Evolutionary conservation across 2,113 vertebrate species (phyloP), one percentile per base, ranked within the genome.

Genomic region (Ibidorhyncha struthersii): DNA sequence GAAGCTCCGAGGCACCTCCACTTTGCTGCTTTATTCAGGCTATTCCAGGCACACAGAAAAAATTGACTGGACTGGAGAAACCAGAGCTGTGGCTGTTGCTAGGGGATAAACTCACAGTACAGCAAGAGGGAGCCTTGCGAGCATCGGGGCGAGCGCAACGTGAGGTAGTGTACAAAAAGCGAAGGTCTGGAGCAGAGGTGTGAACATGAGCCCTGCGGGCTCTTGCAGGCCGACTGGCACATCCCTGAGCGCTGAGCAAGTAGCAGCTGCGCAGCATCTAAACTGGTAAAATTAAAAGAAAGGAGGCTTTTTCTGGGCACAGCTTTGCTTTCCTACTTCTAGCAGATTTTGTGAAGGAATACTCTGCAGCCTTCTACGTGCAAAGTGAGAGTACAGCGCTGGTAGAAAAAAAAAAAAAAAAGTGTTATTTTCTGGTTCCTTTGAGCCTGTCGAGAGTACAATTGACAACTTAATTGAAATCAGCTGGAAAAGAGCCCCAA

Each of bases 151-250:
- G 1, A 21, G 27, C 40, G 12, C 13, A 14, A 59, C 0, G 1
- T 13, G 43, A 71, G 47, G 36, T 5, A 36, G 10, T 1, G 19
- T 14, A 5, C 3, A 2, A 10, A 49, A 76, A 45, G 6, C 23
- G 11, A 12, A n/a, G 65, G 16, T 34, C 22, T 26, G 70, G 19
- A 15, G 2, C 20, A 26, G 63, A n/a, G 65, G 43, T 13, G 41
- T 8, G 43, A 81, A 23, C 4, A 4, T 0, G 1, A 86, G 62
- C 49, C 27, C n/a, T 0, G 1, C 8, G 0, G 17, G 55, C 32
- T 52, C 30, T 0, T 0, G 23, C 81, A n/a, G 38, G 15, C 41
- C 0, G 5, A 3, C 27, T 25, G 56, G 32, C 65, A 25, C 12
- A 12, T 32, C 16, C 5, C 9, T 10, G 7, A 71, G 36, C 36